phyloP scores from a whole-genome alignment of 2,797 vertebrate genomes.

The Buphagus erythrorhynchus region DNA sequence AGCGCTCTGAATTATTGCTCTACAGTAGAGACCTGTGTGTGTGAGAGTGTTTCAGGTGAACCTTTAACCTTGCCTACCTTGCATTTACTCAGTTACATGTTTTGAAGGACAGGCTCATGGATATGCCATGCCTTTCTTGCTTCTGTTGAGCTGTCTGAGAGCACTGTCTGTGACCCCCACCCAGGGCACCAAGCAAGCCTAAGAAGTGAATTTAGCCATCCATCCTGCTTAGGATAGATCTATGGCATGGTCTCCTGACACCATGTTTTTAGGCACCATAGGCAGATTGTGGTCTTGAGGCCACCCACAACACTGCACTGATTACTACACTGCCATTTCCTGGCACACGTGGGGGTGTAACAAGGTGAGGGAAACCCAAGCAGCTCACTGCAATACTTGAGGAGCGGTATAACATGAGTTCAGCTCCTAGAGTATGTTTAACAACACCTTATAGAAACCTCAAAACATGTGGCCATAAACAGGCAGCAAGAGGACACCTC shows the following conservation, averaged over 20 bases:
- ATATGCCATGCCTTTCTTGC: not conserved
- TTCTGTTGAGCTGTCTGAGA: not conserved
- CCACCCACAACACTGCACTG: not conserved
- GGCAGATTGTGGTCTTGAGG: not conserved
- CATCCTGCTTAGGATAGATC: not conserved
- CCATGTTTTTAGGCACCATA: not conserved
- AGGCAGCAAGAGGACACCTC: not conserved
- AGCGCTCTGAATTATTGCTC: not conserved
- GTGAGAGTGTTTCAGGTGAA: not conserved
- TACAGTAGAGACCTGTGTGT: not conserved
- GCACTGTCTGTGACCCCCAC: not conserved
- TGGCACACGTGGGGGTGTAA: not conserved
- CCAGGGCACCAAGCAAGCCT: not conserved
- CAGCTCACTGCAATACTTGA: not conserved
- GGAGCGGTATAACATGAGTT: not conserved
- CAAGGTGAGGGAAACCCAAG: not conserved
- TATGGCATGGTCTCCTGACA: not conserved
- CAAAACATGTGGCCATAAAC: accelerated
- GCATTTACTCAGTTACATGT: not conserved
- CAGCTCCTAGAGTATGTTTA: not conserved
- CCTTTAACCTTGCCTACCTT: not conserved
- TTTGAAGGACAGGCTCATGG: not conserved
- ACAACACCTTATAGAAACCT: not conserved
- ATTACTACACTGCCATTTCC: not conserved
- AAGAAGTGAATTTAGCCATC: not conserved